Percentiles rank a stretch among this genome's conserved stretches.
Conservation (phyloP, 2,888 invertebrate genomes). For the Luffia ferchaultella region DNA sequence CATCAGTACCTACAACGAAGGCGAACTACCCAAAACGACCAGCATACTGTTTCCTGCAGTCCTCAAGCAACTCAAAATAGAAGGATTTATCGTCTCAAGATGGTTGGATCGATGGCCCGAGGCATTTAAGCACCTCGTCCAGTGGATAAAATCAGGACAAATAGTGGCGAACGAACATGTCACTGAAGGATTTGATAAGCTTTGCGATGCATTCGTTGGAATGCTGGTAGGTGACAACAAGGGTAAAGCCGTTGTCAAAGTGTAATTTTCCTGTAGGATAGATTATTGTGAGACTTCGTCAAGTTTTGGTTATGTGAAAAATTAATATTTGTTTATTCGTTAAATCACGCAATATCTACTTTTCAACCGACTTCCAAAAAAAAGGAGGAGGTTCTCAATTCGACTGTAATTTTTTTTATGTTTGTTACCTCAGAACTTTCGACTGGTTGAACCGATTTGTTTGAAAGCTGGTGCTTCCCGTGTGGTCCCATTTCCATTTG, state of each 20-base stretch:
- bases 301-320: no score
- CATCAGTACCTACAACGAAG: conserved; percentile 40
- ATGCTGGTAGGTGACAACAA: conserved; percentile 70
- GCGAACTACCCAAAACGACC: conserved; percentile 30
- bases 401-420: no score
- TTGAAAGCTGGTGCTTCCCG: no score
- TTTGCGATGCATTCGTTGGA: conserved; percentile 71
- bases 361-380: no score
- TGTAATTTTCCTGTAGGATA: no score
- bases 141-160: conserved; percentile 72
- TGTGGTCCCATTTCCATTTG: no score
- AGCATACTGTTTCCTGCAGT: conserved; percentile 64
- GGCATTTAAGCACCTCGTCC: conserved; percentile 61
- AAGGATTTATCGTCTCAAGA: conserved; percentile 65
- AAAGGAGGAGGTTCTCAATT: no score
- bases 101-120: conserved; percentile 66
- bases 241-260: conserved; percentile 75
- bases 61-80: conserved; percentile 65
- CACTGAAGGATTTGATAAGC: conserved; percentile 74
- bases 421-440: no score
- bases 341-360: no score
- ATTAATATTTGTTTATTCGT: no score
- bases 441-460: no score
- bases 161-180: conserved; percentile 71
- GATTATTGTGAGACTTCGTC: no score